Evolutionary conservation across 2,888 invertebrate species (phyloP), one percentile per base, ranked within the genome.

Genomic region (Ophion obscuratus): DNA sequence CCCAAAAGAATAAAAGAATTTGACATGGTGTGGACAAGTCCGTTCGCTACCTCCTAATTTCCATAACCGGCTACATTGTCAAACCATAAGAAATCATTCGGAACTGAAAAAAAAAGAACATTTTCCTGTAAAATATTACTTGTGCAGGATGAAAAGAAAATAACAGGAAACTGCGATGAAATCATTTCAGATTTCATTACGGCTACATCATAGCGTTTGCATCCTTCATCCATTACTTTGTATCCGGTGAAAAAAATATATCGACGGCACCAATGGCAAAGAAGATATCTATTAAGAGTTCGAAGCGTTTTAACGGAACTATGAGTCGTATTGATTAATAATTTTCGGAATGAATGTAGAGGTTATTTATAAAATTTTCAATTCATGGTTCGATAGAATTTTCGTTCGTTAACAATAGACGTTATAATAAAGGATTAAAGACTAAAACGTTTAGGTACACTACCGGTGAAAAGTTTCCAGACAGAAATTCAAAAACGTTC

Each of bases 61-160:
- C 36, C 20, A 57, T n/a, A 67, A 77, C 67, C 77, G 40, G 57
- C 36, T 57, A 67, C 20, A 74, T 74, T 20, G 14, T 53, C n/a
- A 36, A 67, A 57, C 20, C 4, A 67, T 9, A 7, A 57, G 53
- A 57, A 59, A 62, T 62, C 31, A 36, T 76, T 64, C 53, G 62
- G 11, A 61, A 27, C 53, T 27, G 40, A 57, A 66, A 57, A 20
- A 53, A 9, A n/a, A 53, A 17, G 10, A 57, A 57, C 6, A 66
- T 81, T 17, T 59, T 9, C 31, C 31, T n/a, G 36, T 66, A 70
- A 78, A 44, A 27, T 71, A 44, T 27, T 77, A 24, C 20, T 17
- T 81, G 77, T 84, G 84, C 81, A 67, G 61, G 4, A 76, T 27
- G n/a, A 31, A 20, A 53, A 14, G 53, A 20, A 68, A 27, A 53